Conservation (phyloP, 2,113 vertebrate genomes). For the Aegotheles bennettii region DNA sequence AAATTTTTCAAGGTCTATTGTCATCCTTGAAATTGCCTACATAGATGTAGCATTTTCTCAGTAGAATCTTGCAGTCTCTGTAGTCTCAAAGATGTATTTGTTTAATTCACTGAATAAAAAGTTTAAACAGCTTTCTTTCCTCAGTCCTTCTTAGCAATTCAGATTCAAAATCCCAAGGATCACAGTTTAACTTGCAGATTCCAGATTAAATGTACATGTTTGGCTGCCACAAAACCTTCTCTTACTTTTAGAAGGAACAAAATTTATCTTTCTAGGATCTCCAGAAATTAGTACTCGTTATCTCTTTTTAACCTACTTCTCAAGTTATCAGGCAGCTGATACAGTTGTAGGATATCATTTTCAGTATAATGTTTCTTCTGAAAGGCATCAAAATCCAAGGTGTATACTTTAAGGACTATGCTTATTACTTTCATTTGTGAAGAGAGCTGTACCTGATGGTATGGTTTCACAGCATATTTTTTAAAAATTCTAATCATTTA, state of each 20-base stretch:
- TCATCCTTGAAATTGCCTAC: background rate
- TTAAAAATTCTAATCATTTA: background rate
- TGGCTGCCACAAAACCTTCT: background rate
- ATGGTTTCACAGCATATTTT: background rate
- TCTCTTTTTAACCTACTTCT: background rate
- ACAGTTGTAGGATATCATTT: background rate
- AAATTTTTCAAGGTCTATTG: background rate
- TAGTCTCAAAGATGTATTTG: background rate
- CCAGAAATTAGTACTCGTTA: background rate
- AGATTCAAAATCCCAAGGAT: background rate
- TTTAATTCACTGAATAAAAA: slow-evolving; percentile 9
- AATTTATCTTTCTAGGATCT: background rate
- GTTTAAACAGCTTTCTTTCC: background rate
- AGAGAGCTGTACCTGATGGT: background rate
- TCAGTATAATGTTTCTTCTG: background rate
- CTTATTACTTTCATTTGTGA: background rate
- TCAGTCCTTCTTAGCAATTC: background rate
- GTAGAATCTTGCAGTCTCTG: background rate
- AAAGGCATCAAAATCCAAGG: background rate
- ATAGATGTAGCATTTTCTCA: background rate
- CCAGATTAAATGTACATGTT: background rate
- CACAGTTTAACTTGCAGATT: background rate
- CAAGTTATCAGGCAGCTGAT: background rate
- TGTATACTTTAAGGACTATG: background rate
- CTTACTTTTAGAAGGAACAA: background rate